These are phyloP conservation scores for Enteromius afrohamiltoni DNA, from an alignment of 2,797 vertebrate species.

Conservation along the genomic window DNA sequence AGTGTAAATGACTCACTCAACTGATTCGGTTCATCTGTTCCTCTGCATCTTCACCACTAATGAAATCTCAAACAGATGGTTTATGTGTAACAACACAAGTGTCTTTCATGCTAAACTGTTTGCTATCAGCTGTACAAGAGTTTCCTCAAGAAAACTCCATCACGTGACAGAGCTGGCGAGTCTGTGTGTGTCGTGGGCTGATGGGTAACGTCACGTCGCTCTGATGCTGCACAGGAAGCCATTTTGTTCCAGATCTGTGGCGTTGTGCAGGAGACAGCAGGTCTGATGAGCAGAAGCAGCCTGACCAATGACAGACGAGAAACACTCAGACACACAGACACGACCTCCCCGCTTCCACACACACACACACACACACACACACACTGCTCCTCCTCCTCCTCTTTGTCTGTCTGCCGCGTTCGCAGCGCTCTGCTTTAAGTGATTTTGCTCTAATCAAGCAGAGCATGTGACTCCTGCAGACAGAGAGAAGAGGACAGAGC, in stretches of 20 bases:
- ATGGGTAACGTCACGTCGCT: slow-evolving; percentile 78
- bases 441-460: slow-evolving; percentile 75
- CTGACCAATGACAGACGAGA: slow-evolving; percentile 62
- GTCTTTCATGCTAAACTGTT: background rate
- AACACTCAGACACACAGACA: slow-evolving; percentile 47
- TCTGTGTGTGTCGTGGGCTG: slow-evolving; percentile 70
- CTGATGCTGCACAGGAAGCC: slow-evolving; percentile 65
- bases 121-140: too few relatives aligned
- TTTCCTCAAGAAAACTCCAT: too few relatives aligned
- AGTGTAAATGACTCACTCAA: background rate
- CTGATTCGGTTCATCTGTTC: background rate
- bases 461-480: slow-evolving; percentile 74
- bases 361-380: background rate
- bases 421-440: slow-evolving; percentile 74
- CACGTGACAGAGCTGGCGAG: slow-evolving; percentile 5
- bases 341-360: slow-evolving; percentile 41
- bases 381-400: slow-evolving; percentile 5
- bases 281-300: slow-evolving; percentile 60
- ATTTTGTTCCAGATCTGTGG: slow-evolving; percentile 64
- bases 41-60: background rate
- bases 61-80: background rate
- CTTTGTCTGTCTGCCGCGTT: slow-evolving; percentile 67
- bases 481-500: slow-evolving; percentile 48
- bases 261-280: slow-evolving; percentile 56
- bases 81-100: background rate